Evolutionary conservation across 2,888 invertebrate species (phyloP), one percentile per base, ranked within the genome.

Genomic region (Cloeon dipterum): DNA sequence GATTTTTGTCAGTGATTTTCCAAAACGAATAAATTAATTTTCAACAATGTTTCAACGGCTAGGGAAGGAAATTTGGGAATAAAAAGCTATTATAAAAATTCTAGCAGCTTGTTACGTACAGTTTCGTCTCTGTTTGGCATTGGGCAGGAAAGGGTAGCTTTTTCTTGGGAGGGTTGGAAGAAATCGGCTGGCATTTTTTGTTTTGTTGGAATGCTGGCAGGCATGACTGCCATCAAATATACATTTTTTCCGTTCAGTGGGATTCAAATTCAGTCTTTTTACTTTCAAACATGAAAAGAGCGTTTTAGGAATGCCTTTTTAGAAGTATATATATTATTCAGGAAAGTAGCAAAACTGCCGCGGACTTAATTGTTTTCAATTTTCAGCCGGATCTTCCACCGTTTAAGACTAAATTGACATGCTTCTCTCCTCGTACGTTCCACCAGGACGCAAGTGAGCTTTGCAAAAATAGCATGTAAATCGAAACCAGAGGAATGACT

Each of bases 401-500:
- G 11, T 8, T 23, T 23, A 8, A 23, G 23, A 23, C 11, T 8
- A 8, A 11, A 7, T 23, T 23, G 11, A 11, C 23, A 11, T n/a
- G 8, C 23, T 23, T 23, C 23, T 11, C 11, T 8, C 7, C 8
- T 23, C n/a, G n/a, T n/a, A n/a, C n/a, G n/a, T n/a, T 8, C 11
- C 29, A 5, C n/a, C 5, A 29, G 29, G 5, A 29, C 7, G 16
- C n/a, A 29, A 29, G 16, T n/a, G n/a, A 29, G 29, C n/a, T 14
- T 5, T 5, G n/a, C 7, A 29, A 5, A 8, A 8, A 11, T 5
- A 29, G 21, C 5, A 10, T 5, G 7, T 10, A 5, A 5, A 5
- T 21, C 21, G 8, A 21, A 10, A 21, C 5, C 21, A 21, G 21
- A 21, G n/a, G 29, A 29, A 39, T 42, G 42, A 40, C 38, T 10